phyloP scores from a whole-genome alignment of 2,113 vertebrate species.

The Lycocorax pyrrhopterus region DNA sequence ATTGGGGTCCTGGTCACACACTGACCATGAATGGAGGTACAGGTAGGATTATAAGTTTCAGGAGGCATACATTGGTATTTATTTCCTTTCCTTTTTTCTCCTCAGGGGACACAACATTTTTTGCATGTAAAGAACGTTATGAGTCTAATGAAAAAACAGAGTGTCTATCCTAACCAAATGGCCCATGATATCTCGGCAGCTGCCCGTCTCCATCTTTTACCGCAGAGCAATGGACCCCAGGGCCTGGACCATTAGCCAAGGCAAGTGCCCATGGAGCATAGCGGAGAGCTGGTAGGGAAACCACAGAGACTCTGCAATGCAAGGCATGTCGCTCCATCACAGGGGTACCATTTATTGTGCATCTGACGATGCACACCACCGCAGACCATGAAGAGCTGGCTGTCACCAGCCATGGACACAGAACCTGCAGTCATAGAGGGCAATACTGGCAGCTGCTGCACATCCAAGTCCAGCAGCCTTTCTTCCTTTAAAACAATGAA shows the following conservation, averaged over 20 bases:
- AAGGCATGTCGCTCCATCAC: background rate
- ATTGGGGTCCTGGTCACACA: background rate
- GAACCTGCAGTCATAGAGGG: background rate
- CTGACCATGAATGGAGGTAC: rapidly evolving
- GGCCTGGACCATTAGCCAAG: background rate
- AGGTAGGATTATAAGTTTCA: background rate
- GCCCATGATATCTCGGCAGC: too few relatives aligned
- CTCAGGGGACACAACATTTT: background rate
- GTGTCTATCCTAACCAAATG: background rate
- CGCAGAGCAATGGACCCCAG: too few relatives aligned
- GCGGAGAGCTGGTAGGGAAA: background rate
- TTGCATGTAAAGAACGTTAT: rapidly evolving
- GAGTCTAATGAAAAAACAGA: background rate
- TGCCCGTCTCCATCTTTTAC: too few relatives aligned
- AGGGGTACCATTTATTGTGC: background rate
- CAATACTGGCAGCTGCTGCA: background rate
- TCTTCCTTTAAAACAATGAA: background rate
- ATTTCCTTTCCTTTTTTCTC: background rate
- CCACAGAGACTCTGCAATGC: background rate
- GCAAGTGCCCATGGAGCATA: too few relatives aligned
- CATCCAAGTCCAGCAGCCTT: background rate
- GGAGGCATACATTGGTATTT: rapidly evolving
- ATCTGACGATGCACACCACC: rapidly evolving
- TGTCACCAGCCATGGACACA: background rate
- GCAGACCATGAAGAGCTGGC: background rate